These are phyloP conservation scores for Albula glossodonta DNA, from an alignment of 2,113 vertebrate species.

Conservation along the genomic window DNA sequence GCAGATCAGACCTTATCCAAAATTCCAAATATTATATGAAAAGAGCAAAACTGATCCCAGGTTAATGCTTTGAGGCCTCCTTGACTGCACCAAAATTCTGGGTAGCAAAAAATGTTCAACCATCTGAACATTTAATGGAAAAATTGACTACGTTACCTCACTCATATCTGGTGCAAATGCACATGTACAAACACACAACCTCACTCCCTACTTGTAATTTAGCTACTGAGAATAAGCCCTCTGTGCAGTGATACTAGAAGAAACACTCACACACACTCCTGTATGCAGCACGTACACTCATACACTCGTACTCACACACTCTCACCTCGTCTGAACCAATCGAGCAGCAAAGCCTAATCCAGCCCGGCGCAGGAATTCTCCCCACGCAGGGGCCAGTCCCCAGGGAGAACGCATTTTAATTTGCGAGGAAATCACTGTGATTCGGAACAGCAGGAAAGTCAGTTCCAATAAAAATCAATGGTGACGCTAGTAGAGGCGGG, in stretches of 20 bases:
- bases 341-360: slow-evolving; percentile 21
- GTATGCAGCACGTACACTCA: not conserved
- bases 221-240: not conserved
- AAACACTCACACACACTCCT: slow-evolving; percentile 5
- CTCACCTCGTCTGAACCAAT: slow-evolving; percentile 1
- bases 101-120: not conserved
- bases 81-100: not conserved
- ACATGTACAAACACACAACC: too few relatives aligned
- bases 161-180: not conserved
- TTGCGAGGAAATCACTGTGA: slow-evolving; percentile 58
- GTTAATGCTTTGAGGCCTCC: not conserved
- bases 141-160: not conserved
- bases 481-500: slow-evolving; percentile 10
- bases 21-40: not conserved
- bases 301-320: not conserved
- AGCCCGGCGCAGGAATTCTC: slow-evolving; percentile 30
- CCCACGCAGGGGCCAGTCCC: slow-evolving; percentile 23
- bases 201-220: not conserved
- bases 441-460: slow-evolving; percentile 59
- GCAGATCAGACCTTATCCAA: not conserved
- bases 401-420: slow-evolving; percentile 54
- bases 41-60: not conserved
- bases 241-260: not conserved
- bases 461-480: slow-evolving; percentile 58
- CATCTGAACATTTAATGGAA: not conserved